Base-by-base conservation (phyloP, 2,113 vertebrate species). In the Zapornia atra region DNA sequence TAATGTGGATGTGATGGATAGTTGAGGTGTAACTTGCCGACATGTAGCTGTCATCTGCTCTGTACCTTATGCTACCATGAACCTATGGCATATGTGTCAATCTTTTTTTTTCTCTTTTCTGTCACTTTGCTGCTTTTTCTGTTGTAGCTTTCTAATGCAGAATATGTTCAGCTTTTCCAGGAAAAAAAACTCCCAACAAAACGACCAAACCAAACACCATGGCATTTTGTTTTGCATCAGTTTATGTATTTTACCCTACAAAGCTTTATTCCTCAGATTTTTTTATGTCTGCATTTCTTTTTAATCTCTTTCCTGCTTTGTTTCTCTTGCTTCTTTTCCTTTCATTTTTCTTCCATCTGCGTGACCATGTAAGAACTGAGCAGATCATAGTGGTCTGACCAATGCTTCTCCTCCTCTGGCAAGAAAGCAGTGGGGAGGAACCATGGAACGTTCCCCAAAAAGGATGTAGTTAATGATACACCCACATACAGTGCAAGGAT, bases 401-500 rank as follows among this genome's bases (percentile, higher is more conserved):
- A 96, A 86, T 93, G 63, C 90, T 76, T 86, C 92, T 97, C 75
- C 93, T 96, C 92, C 92, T 96, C 83, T 96, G 95, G 33, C 95
- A 96, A 97, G 95, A 94, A 93, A 96, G 72, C 82, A 94, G 15
- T 95, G 94, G 61, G 92, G 96, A 96, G 91, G 65, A 94, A 78
- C 88, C 88, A 34, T 91, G 94, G 88, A 96, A 79, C 77, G 7
- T 76, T 88, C 61, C 83, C 77, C 95, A 5, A 79, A 96, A 95
- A 92, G 94, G 96, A 97, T 94, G 86, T 97, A 96, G 95, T 92
- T 96, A 93, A 96, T 86, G 94, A 90, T 88, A 93, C 72, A 95
- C 82, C 85, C 92, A 90, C 75, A 93, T 42, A 90, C 92, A 96
- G 4, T 94, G 69, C 94, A 93, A 90, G 92, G 93, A 94, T 96